These are phyloP conservation scores for Theretra japonica DNA, from an alignment of 2,888 invertebrate species.

Conservation along the genomic window DNA sequence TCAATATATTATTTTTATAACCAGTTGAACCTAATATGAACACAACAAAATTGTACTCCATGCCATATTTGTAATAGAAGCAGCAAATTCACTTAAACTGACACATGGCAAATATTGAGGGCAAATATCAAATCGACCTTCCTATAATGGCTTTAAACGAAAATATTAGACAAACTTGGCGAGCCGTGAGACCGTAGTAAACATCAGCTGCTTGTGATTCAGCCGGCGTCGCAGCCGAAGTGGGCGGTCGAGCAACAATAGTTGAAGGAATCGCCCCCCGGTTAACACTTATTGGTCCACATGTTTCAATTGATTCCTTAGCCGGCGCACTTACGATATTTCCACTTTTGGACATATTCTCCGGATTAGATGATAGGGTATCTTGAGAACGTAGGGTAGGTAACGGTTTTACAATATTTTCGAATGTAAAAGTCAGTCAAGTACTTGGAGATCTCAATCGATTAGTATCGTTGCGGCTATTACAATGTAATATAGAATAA, in stretches of 20 bases:
- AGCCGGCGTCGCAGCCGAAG: conserved; percentile 58
- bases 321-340: conserved; percentile 39
- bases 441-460: neutral
- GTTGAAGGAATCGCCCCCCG: conserved; percentile 67
- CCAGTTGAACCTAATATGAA: too few relatives aligned
- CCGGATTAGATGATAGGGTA: neutral
- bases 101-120: neutral
- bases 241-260: conserved; percentile 68
- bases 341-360: conserved; percentile 7
- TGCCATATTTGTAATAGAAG: too few relatives aligned
- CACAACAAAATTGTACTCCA: too few relatives aligned
- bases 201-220: conserved; percentile 65
- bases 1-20: too few relatives aligned
- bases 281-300: conserved; percentile 77
- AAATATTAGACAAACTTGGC: conserved; percentile 34
- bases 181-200: conserved; percentile 42
- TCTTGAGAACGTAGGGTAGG: neutral
- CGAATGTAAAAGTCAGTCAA: neutral
- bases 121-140: neutral
- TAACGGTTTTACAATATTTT: neutral
- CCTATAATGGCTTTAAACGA: conserved; percentile 29
- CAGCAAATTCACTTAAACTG: neutral
- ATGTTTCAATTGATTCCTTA: conserved; percentile 74
- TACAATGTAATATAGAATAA: too few relatives aligned
- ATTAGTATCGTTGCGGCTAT: too few relatives aligned